Percentiles rank a stretch among this genome's conserved stretches.
Conservation (phyloP, 2,113 vertebrate genomes). For the Pelusios castaneus region DNA sequence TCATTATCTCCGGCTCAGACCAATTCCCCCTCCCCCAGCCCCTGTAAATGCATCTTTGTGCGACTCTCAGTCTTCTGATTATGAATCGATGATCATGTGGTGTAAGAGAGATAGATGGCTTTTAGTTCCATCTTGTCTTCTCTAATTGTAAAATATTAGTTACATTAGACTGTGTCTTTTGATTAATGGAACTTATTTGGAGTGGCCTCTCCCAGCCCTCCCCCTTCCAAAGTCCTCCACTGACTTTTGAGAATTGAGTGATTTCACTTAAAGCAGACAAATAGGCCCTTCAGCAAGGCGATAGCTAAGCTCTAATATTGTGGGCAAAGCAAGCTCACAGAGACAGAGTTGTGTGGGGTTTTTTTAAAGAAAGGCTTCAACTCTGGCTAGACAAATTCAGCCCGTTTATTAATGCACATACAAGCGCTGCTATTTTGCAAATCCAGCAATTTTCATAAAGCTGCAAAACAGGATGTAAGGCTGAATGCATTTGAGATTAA, state of each 20-base stretch:
- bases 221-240: slow-evolving; percentile 93
- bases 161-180: slow-evolving; percentile 99
- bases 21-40: slow-evolving; percentile 74
- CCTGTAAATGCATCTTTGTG: slow-evolving; percentile 88
- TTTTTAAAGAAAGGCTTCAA: slow-evolving; percentile 64
- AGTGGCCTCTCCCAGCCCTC: slow-evolving; percentile 91
- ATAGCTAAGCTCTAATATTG: slow-evolving; percentile 77
- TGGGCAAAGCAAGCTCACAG: slow-evolving; percentile 69
- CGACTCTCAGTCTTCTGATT: slow-evolving; percentile 91
- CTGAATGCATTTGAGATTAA: slow-evolving; percentile 78
- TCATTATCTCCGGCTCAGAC: slow-evolving; percentile 90
- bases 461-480: slow-evolving; percentile 76
- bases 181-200: slow-evolving; percentile 99
- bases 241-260: slow-evolving; percentile 98
- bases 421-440: slow-evolving; percentile 67
- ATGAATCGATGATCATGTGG: slow-evolving; percentile 99
- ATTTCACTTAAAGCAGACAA: slow-evolving; percentile 98
- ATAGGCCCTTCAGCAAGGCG: slow-evolving; percentile 86
- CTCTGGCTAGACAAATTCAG: slow-evolving; percentile 52
- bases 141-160: slow-evolving; percentile 99
- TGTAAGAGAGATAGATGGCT: slow-evolving; percentile 99
- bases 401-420: slow-evolving; percentile 49
- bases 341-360: slow-evolving; percentile 27
- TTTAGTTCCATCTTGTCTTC: slow-evolving; percentile 98
- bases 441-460: slow-evolving; percentile 73